Evolutionary conservation across 1,140 invertebrate genomes (phyloP), one percentile per base, ranked within the genome.

Genomic region (Nasonia vitripennis): DNA sequence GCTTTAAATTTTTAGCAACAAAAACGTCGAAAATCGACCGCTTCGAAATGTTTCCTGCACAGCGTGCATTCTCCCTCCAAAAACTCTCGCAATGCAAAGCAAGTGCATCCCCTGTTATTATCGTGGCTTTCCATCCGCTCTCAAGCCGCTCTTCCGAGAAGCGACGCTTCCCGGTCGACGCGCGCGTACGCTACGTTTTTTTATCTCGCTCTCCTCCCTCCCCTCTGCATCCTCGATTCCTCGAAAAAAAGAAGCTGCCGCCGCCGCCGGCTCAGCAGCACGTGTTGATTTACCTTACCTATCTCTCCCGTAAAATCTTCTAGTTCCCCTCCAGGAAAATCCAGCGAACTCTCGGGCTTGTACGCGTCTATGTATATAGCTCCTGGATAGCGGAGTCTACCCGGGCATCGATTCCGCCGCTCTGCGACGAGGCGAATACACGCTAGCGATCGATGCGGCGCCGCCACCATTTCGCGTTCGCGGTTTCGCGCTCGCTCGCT

Each of bases 401-500:
- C 20, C 55, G 37, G 10, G 48, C 75, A 78, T 55, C 48, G 41
- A 78, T 55, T 78, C 41, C 9, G 4, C 27, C 71, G 9, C 81
- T 27, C 27, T 82, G 80, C 74, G 86, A 87, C 78, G 83, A 86
- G 81, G 79, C 51, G 14, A 71, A 88, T 86, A 51, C 23, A 78
- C 73, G 62, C 82, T 23, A 10, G 23, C 51, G 83, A 23, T 70
- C 31, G 83, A 78, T 34, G 68, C 48, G 51, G 68, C 45, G 70
- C 79, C 45, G 51, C 78, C 51, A 67, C 78, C 78, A 82, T 86
- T 86, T 86, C 68, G 84, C 79, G 79, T 71, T 67, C 71, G 73
- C 37, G 45, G 9, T 75, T 74, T 74, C 37, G 73, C 73, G 12
- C 10, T 27, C 34, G 11, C n/a, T 80, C 34, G 31, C 23, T 27